A percentile compares a stretch with the other conserved stretches of the same genome.
These are phyloP conservation scores for Cassiopea andromeda DNA, from an alignment of 30 jellyfish, hydroid and myxozoan genomes.

Conservation along the genomic window DNA sequence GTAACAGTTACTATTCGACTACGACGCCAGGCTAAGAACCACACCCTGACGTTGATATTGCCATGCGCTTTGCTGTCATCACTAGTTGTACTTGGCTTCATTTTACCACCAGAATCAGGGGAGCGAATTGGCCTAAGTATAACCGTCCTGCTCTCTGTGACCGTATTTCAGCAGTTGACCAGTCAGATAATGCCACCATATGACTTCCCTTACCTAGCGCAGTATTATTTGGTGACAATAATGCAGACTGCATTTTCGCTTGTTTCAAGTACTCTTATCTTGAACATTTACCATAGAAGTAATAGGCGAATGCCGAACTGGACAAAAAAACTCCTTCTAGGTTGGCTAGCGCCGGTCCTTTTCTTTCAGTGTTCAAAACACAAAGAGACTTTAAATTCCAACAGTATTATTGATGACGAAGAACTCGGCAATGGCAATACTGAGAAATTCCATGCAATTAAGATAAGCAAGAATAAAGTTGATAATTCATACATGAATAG, in stretches of 20 bases:
- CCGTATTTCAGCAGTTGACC: conserved; percentile 83
- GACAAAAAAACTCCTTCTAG: conserved; percentile 62
- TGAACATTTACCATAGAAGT: conserved; percentile 81
- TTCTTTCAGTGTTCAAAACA: conserved; percentile 62
- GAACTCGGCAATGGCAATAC: neutral
- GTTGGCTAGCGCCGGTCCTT: conserved; percentile 77
- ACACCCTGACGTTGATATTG: conserved; percentile 68
- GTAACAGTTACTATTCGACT: conserved; percentile 60
- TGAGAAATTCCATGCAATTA: neutral
- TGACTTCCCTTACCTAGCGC: conserved; percentile 86
- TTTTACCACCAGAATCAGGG: conserved; percentile 87
- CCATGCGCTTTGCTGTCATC: conserved; percentile 86
- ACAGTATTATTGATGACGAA: neutral
- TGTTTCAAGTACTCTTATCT: conserved; percentile 67
- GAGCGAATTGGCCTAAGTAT: conserved; percentile 80
- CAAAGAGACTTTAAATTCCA: neutral
- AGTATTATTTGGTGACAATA: conserved; percentile 75
- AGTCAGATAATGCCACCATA: conserved; percentile 87
- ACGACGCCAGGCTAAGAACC: conserved; percentile 72
- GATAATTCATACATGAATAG: neutral
- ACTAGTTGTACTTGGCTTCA: conserved; percentile 73
- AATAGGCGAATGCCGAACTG: conserved; percentile 70
- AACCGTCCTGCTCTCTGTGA: conserved; percentile 78
- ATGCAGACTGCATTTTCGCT: conserved; percentile 76
- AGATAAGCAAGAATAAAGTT: neutral